Percentiles rank a stretch among this genome's conserved stretches.
Conservation (phyloP, 2,797 vertebrate species). For the Bucorvus abyssinicus region DNA sequence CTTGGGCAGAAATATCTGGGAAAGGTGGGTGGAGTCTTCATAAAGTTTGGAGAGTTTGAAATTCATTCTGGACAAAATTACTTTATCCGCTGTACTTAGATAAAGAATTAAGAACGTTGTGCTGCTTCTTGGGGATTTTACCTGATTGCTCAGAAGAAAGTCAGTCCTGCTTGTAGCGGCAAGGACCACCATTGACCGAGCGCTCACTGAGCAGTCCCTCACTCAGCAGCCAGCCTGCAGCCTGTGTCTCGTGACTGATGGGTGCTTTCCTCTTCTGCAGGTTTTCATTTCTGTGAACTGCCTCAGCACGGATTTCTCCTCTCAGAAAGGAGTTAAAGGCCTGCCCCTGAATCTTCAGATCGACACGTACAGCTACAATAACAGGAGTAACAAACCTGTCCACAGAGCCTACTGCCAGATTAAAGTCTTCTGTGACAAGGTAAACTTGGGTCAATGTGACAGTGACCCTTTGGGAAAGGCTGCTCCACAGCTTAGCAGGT, state of each 20-base stretch:
- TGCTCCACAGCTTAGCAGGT: not conserved
- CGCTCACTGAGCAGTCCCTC: accelerated
- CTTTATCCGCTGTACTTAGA: not conserved
- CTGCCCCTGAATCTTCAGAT: constrained; percentile 96
- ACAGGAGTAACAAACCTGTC: constrained; percentile 97
- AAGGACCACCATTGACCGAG: not conserved
- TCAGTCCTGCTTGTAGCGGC: not conserved
- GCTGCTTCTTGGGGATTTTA: not conserved
- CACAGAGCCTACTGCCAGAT: constrained; percentile 98
- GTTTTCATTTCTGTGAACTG: constrained; percentile 99
- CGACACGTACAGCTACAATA: constrained; percentile 98
- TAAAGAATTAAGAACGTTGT: not conserved
- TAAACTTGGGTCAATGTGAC: constrained; percentile 6
- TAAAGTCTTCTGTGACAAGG: constrained; percentile 99
- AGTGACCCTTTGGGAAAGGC: not conserved
- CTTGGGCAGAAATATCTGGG: not conserved
- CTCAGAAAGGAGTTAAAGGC: constrained; percentile 98
- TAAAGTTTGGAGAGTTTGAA: not conserved
- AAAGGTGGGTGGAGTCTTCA: not conserved
- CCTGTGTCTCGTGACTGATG: not conserved
- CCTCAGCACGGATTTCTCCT: constrained; percentile 97
- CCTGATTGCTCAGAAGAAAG: not conserved
- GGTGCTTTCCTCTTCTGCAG: constrained; percentile 69
- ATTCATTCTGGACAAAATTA: not conserved
- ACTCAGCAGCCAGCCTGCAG: not conserved